Percentiles rank a stretch among this genome's conserved stretches.
These are phyloP conservation scores for Brenthis hecate DNA, from an alignment of 2,888 invertebrate species.

Conservation along the genomic window DNA sequence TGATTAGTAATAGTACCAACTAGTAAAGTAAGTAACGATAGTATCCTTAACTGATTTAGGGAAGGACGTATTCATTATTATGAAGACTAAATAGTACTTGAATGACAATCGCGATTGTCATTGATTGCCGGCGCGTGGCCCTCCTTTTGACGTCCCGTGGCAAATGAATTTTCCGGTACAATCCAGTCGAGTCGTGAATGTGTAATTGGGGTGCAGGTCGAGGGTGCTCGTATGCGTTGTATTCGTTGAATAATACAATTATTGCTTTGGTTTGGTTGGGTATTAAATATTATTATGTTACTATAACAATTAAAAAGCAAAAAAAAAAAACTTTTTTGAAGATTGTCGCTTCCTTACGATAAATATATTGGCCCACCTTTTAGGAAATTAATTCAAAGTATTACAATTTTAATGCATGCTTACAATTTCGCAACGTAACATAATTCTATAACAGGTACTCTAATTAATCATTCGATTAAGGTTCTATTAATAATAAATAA, in stretches of 20 bases:
- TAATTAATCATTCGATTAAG: no score
- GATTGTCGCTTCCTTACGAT: no score
- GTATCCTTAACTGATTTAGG: constrained; percentile 17
- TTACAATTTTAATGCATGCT: no score
- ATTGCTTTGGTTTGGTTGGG: constrained; percentile 7
- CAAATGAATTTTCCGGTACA: constrained; percentile 56
- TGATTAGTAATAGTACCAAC: not conserved
- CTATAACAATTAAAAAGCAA: no score
- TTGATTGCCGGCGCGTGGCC: constrained; percentile 44
- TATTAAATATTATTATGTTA: not conserved
- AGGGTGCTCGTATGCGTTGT: not conserved
- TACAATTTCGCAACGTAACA: no score
- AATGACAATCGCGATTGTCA: constrained; percentile 39
- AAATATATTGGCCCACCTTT: no score
- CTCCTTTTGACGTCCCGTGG: constrained; percentile 63
- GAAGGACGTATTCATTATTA: constrained; percentile 32
- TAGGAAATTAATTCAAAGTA: no score
- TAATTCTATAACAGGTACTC: no score
- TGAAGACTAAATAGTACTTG: constrained; percentile 36
- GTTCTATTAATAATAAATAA: no score
- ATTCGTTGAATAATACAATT: constrained; percentile 9
- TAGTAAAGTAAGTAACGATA: not conserved
- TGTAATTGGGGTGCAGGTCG: constrained; percentile 29
- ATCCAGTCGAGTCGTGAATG: constrained; percentile 23
- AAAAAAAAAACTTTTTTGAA: no score